Evolutionary conservation across 2,888 invertebrate genomes (phyloP), one percentile per base, ranked within the genome.

Genomic region (Harpagoxenus sublaevis): DNA sequence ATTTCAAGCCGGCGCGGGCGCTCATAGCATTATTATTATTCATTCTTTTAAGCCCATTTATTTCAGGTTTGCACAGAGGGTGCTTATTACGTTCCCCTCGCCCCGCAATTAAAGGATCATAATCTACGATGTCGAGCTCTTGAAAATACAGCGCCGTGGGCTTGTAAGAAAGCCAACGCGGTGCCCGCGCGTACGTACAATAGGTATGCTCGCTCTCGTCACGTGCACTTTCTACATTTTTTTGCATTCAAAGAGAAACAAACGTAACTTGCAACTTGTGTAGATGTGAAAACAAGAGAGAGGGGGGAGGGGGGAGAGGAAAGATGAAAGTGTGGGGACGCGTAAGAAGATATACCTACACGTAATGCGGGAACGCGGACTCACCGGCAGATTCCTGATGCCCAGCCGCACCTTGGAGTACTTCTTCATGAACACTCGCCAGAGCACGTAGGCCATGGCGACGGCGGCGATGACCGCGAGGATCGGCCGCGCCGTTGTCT

Each of bases 361-460:
- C 10, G 51, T 35, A 31, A 55, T 10, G 10, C 9, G 3, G 0
- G 28, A 66, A 23, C 15, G 9, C 12, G 5, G n/a, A 93, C 95
- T 95, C 85, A 95, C 95, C 93, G 95, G 94, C 78, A 93, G 92
- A 91, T 93, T 94, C 87, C 94, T 93, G 88, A 96, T 95, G 92
- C 96, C 96, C 78, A 96, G 93, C 82, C 96, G 95, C 88, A 96
- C 96, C 94, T 96, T 96, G 90, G 96, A 95, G 93, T 96, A 96
- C 92, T 96, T 96, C 93, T 96, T 96, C 96, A 96, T 96, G 86
- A 96, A 95, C 88, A 96, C 96, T 91, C 96, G 95, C 96, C 96
- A 96, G 87, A 96, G 95, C 86, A 96, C 96, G 94, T 96, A 96
- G 89, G 96, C 96, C 96, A 96, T 96, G 91, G 89, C 90, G 89